These are phyloP conservation scores for Oikopleura dioica DNA, from an alignment of 23 tunicate species.

Conservation along the genomic window DNA sequence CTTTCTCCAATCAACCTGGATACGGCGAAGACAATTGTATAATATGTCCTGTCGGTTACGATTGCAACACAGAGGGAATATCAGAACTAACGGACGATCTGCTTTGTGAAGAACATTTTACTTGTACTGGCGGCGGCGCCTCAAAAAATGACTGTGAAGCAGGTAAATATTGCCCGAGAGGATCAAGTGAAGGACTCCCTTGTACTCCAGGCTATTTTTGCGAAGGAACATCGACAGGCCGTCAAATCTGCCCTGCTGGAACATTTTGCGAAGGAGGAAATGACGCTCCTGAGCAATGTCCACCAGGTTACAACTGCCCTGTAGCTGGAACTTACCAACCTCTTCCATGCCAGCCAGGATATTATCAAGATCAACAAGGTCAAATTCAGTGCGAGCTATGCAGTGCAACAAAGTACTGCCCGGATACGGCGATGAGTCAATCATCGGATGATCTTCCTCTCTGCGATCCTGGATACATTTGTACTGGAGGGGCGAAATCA, in stretches of 20 bases:
- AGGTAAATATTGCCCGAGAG: conserved; percentile 32
- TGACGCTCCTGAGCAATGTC: conserved; percentile 12
- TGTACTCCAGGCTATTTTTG: background rate
- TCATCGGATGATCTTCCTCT: too few species aligned
- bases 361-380: background rate
- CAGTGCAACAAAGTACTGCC: too few species aligned
- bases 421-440: too few species aligned
- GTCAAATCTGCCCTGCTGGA: background rate
- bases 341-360: background rate
- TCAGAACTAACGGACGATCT: background rate
- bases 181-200: conserved; percentile 14
- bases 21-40: background rate
- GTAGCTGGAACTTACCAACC: background rate
- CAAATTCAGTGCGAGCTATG: background rate
- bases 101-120: background rate
- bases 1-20: conserved; percentile 4
- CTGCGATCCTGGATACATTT: too few species aligned
- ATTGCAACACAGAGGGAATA: conserved; percentile 24
- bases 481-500: conserved; percentile 30
- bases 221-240: background rate
- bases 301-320: background rate
- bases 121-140: conserved; percentile 20
- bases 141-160: conserved; percentile 43
- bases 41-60: conserved; percentile 76
- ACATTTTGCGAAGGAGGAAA: background rate